Percentiles rank a stretch among this genome's conserved stretches.
These are phyloP conservation scores for Pipistrellus kuhlii DNA, from an alignment of 2,797 vertebrate species.

Conservation along the genomic window DNA sequence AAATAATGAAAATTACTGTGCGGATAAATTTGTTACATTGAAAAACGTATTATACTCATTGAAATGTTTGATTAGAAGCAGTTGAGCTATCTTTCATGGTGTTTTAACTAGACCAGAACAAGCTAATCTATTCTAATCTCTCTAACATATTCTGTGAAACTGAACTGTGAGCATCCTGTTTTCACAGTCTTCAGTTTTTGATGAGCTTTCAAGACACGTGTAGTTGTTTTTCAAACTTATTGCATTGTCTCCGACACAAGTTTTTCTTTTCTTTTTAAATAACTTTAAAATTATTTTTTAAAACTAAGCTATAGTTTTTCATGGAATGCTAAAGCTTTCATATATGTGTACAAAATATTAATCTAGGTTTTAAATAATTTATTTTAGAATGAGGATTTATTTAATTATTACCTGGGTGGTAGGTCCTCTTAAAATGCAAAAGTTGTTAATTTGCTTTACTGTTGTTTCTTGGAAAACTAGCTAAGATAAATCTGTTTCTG, in stretches of 20 bases:
- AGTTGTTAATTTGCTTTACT: not conserved
- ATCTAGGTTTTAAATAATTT: not conserved
- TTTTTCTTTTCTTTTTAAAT: slow-evolving; percentile 15
- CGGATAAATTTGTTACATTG: not conserved
- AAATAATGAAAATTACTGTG: slow-evolving; percentile 2
- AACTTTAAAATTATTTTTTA: not conserved
- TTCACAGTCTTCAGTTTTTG: not conserved
- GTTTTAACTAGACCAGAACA: not conserved
- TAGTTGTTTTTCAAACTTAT: not conserved
- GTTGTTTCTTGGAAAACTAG: not conserved
- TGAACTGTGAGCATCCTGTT: not conserved
- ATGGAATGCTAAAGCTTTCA: not conserved
- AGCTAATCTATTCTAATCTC: not conserved
- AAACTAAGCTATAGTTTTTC: not conserved
- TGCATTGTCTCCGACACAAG: not conserved
- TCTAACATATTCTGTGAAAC: not conserved
- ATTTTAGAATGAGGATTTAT: not conserved
- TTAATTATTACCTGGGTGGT: not conserved
- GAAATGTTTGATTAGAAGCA: slow-evolving; percentile 12
- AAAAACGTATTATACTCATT: not conserved
- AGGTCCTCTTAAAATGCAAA: not conserved
- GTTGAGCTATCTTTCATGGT: not conserved
- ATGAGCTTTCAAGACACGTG: not conserved
- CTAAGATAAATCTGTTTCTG: not conserved
- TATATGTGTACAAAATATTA: not conserved